These are phyloP conservation scores for Ophion ventricosus DNA, from an alignment of 2,888 invertebrate species.

Conservation along the genomic window DNA sequence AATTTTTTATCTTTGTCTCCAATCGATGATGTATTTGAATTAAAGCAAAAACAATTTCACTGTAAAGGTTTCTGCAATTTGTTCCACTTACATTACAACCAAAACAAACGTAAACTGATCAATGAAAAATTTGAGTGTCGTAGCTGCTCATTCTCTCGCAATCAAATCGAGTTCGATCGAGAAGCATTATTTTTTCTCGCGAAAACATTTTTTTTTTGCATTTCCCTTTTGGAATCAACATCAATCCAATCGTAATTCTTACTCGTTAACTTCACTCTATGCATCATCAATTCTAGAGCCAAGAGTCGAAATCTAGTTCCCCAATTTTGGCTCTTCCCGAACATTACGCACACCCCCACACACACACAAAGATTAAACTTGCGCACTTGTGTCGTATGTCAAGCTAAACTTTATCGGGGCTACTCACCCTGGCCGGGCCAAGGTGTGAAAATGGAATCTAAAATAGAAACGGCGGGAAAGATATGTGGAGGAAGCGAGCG, in stretches of 20 bases:
- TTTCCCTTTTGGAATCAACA: conserved; percentile 10
- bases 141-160: conserved; percentile 23
- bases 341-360: background rate
- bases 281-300: conserved; percentile 7
- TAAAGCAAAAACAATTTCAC: too few species aligned
- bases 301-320: conserved; percentile 33
- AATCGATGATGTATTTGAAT: too few species aligned
- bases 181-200: conserved; percentile 4
- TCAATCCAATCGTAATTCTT: conserved; percentile 7
- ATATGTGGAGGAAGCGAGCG: conserved; percentile 45
- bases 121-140: conserved; percentile 3
- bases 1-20: too few species aligned
- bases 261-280: background rate
- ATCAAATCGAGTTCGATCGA: conserved; percentile 43
- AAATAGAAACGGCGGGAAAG: conserved; percentile 27
- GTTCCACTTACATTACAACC: background rate
- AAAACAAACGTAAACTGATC: conserved; percentile 21
- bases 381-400: conserved; percentile 28
- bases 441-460: conserved; percentile 49
- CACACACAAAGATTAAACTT: background rate
- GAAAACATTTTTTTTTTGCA: background rate
- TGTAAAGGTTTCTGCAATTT: background rate
- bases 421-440: conserved; percentile 56
- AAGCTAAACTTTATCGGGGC: conserved; percentile 51
- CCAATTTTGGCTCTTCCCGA: conserved; percentile 9